These are phyloP conservation scores for Geopemphigus sp. DNA, from an alignment of 1,140 invertebrate species.

Conservation along the genomic window DNA sequence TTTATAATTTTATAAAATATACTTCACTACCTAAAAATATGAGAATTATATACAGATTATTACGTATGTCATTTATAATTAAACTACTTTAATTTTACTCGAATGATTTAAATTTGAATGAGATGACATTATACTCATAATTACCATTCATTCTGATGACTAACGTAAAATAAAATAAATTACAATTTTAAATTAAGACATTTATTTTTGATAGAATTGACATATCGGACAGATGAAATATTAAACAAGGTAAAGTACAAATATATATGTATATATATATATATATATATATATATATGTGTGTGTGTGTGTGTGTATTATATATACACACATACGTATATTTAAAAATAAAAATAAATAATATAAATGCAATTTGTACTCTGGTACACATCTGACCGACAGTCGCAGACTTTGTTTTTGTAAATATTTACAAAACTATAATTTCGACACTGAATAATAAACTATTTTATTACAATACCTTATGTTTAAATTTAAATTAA, in stretches of 20 bases:
- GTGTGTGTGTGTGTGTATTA: no score
- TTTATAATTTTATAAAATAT: no score
- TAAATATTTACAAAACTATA: conserved; percentile 37
- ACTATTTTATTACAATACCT: conserved; percentile 16
- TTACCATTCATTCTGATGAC: no score
- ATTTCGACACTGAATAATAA: conserved; percentile 1
- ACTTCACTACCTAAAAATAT: no score
- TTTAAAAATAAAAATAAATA: conserved; percentile 34
- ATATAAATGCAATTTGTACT: conserved; percentile 47
- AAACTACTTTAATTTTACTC: no score
- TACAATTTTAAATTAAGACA: conserved; percentile 7
- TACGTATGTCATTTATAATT: no score
- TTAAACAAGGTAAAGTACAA: conserved; percentile 35
- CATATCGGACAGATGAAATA: conserved; percentile 43
- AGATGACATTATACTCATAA: no score
- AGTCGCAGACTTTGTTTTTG: conserved; percentile 2
- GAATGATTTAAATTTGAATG: no score
- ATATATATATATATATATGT: no score
- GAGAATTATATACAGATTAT: no score
- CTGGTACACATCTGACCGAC: conserved; percentile 37
- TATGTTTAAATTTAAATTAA: not conserved
- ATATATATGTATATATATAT: no score
- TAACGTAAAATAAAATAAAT: conserved; percentile 6
- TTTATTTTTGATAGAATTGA: conserved; percentile 39
- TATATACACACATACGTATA: no score